Evolutionary conservation across 2,797 vertebrate species (phyloP).

Genomic region (Babyrousa celebensis): DNA sequence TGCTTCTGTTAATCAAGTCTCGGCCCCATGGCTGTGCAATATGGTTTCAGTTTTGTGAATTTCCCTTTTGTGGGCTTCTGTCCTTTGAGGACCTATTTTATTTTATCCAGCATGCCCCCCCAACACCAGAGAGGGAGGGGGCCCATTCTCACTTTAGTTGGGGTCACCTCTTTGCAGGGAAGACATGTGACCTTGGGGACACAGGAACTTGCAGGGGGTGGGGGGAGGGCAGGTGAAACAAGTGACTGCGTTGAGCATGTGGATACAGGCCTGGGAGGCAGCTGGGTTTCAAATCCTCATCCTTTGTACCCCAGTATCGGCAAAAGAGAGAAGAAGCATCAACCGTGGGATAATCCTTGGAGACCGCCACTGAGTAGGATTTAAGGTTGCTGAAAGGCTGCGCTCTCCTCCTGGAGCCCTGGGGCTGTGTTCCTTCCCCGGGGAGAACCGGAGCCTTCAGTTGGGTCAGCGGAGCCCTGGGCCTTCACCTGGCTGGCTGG

Average conservation of each 20-base stretch:
- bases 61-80: background rate
- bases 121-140: background rate
- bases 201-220: background rate
- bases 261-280: background rate
- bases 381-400: background rate
- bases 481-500: background rate
- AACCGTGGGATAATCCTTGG: background rate
- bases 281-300: background rate
- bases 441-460: background rate
- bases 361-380: background rate
- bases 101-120: background rate
- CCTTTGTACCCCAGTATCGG: background rate
- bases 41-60: background rate
- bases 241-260: background rate
- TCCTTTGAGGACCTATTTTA: background rate
- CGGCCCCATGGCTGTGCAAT: background rate
- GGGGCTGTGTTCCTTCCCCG: background rate
- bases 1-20: background rate
- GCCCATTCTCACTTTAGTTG: background rate
- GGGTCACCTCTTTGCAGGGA: constrained; percentile 13
- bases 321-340: background rate
- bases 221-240: background rate
- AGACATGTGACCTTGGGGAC: background rate
- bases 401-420: no score
- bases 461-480: background rate